Conservation (phyloP, 2,113 vertebrate genomes). For the Scytalopus superciliaris region DNA sequence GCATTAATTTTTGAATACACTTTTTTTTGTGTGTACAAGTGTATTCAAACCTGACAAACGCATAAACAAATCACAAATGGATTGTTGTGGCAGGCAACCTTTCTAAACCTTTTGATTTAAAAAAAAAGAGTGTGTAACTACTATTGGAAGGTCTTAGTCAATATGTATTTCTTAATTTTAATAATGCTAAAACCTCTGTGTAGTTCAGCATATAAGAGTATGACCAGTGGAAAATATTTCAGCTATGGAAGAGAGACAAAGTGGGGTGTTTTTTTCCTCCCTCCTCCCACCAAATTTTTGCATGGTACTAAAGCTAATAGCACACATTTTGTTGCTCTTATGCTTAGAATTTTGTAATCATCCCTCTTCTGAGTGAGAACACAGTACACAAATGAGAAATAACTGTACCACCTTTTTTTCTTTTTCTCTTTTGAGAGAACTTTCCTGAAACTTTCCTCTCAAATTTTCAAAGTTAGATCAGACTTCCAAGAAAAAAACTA, state of each 20-base stretch:
- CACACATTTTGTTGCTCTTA: neutral
- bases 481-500: constrained; percentile 10
- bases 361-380: neutral
- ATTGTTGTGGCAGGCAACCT: neutral
- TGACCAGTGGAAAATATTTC: neutral
- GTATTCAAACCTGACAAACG: neutral
- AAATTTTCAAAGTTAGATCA: neutral
- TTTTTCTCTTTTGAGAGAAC: neutral
- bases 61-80: neutral
- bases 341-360: neutral
- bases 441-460: neutral
- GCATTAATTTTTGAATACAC: neutral
- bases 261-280: neutral
- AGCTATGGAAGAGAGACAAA: neutral
- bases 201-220: neutral
- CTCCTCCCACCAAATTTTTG: neutral
- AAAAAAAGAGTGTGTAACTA: neutral
- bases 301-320: neutral
- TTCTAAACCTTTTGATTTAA: neutral
- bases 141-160: neutral
- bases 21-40: neutral
- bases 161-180: neutral
- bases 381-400: neutral
- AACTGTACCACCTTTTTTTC: neutral
- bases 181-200: neutral